Evolutionary conservation across 2,888 invertebrate genomes (phyloP).

Genomic region (Lottia scabra): DNA sequence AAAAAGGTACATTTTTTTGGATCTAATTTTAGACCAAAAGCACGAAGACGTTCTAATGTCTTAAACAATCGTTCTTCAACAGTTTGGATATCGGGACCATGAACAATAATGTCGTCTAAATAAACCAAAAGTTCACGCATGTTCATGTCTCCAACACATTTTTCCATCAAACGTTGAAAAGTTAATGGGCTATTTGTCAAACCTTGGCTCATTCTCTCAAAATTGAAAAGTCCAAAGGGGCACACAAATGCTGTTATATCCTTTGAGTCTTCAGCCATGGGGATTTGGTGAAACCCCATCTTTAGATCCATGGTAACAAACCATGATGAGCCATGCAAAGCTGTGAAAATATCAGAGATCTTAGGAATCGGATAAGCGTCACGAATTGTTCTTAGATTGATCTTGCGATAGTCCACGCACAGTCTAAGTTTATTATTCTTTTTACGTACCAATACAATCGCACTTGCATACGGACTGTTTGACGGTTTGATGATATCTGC

Average conservation of each 20-base stretch:
- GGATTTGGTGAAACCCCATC: slow-evolving; percentile 11
- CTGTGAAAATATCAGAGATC: slow-evolving; percentile 9
- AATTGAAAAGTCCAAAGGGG: slow-evolving; percentile 10
- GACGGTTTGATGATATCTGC: slow-evolving; percentile 9
- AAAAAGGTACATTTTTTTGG: slow-evolving; percentile 11
- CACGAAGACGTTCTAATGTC: not conserved
- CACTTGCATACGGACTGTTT: not conserved
- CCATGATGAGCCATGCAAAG: not conserved
- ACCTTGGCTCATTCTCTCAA: slow-evolving; percentile 3
- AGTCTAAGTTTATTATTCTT: slow-evolving; percentile 5
- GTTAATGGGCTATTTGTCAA: slow-evolving; percentile 7
- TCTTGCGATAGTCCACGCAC: slow-evolving; percentile 5
- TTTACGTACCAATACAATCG: slow-evolving; percentile 13
- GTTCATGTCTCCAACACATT: slow-evolving; percentile 18
- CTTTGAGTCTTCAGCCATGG: slow-evolving; percentile 10
- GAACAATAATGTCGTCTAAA: slow-evolving; percentile 12
- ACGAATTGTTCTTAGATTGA: not conserved
- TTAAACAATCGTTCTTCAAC: not conserved
- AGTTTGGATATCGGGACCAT: slow-evolving; percentile 7
- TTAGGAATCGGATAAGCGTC: slow-evolving; percentile 13
- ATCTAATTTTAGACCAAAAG: slow-evolving; percentile 12
- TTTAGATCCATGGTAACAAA: slow-evolving; percentile 8
- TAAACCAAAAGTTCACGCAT: slow-evolving; percentile 14
- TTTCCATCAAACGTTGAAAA: slow-evolving; percentile 13
- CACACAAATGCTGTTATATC: slow-evolving; percentile 8